A percentile compares a stretch with the other conserved stretches of the same genome.
phyloP scores from a whole-genome alignment of 1,140 invertebrate genomes.

The Polypedilum pembai region DNA sequence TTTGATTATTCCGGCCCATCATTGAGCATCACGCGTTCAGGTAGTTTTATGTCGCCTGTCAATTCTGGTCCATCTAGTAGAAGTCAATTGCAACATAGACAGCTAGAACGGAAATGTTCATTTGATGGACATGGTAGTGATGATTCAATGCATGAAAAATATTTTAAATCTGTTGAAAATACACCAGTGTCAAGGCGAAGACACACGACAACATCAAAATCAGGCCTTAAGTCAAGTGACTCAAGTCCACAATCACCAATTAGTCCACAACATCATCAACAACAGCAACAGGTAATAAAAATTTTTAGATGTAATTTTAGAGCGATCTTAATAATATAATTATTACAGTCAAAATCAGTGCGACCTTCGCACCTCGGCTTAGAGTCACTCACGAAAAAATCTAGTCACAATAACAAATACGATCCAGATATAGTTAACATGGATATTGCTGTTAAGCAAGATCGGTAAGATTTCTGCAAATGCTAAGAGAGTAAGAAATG shows the following conservation, averaged over 20 bases:
- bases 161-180: slow-evolving; percentile 58
- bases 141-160: slow-evolving; percentile 76
- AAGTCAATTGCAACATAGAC: slow-evolving; percentile 33
- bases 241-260: slow-evolving; percentile 43
- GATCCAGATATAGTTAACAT: slow-evolving; percentile 23
- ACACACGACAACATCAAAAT: slow-evolving; percentile 42
- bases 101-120: slow-evolving; percentile 38
- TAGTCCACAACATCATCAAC: slow-evolving; percentile 35
- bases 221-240: slow-evolving; percentile 38
- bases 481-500: background rate
- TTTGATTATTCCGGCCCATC: slow-evolving; percentile 33
- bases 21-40: slow-evolving; percentile 50
- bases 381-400: slow-evolving; percentile 24
- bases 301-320: background rate
- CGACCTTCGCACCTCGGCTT: slow-evolving; percentile 10
- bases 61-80: slow-evolving; percentile 46
- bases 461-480: background rate
- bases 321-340: background rate
- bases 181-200: slow-evolving; percentile 50
- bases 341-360: slow-evolving; percentile 22
- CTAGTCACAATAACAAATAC: slow-evolving; percentile 22
- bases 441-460: slow-evolving; percentile 2
- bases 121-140: slow-evolving; percentile 51
- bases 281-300: background rate
- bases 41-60: slow-evolving; percentile 64